Conservation (phyloP, 2,113 vertebrate genomes). For the Ammodytes marinus region DNA sequence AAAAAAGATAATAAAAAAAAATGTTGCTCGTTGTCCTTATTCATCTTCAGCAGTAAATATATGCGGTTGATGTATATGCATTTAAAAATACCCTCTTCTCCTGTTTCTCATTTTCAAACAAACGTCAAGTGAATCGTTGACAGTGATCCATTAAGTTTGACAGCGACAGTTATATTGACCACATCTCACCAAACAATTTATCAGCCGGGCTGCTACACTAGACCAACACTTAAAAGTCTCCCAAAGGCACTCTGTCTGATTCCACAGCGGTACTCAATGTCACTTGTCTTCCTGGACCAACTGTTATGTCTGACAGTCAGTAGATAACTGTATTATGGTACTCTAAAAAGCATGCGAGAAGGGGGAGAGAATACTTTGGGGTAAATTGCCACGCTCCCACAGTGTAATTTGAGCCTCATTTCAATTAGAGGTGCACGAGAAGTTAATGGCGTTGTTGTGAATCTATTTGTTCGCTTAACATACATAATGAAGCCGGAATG, state of each 20-base stretch:
- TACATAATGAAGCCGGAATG: slow-evolving; percentile 55
- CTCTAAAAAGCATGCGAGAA: slow-evolving; percentile 1
- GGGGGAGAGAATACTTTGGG: slow-evolving; percentile 13
- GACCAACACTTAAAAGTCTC: slow-evolving; percentile 35
- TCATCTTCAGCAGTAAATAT: slow-evolving; percentile 36
- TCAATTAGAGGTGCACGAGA: slow-evolving; percentile 47
- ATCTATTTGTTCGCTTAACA: slow-evolving; percentile 63
- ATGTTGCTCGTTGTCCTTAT: slow-evolving; percentile 37
- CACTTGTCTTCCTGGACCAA: slow-evolving; percentile 44
- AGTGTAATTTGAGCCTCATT: slow-evolving; percentile 45
- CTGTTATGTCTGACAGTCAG: slow-evolving; percentile 46
- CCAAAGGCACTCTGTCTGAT: slow-evolving; percentile 37
- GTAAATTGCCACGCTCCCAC: slow-evolving; percentile 37
- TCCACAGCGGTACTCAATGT: slow-evolving; percentile 41
- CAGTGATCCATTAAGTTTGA: slow-evolving; percentile 26
- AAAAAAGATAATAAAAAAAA: too few species aligned
- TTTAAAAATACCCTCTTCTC: slow-evolving; percentile 2
- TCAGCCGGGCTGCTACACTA: slow-evolving; percentile 18
- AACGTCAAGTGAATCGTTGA: slow-evolving; percentile 19
- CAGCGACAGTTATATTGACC: slow-evolving; percentile 37
- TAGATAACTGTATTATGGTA: slow-evolving; percentile 46
- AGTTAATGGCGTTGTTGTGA: slow-evolving; percentile 47
- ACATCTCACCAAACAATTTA: slow-evolving; percentile 41
- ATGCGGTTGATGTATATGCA: slow-evolving; percentile 6
- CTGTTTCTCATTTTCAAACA: not conserved